Evolutionary conservation across 2,797 vertebrate species (phyloP).

Genomic region (Gephyroberyx darwinii): DNA sequence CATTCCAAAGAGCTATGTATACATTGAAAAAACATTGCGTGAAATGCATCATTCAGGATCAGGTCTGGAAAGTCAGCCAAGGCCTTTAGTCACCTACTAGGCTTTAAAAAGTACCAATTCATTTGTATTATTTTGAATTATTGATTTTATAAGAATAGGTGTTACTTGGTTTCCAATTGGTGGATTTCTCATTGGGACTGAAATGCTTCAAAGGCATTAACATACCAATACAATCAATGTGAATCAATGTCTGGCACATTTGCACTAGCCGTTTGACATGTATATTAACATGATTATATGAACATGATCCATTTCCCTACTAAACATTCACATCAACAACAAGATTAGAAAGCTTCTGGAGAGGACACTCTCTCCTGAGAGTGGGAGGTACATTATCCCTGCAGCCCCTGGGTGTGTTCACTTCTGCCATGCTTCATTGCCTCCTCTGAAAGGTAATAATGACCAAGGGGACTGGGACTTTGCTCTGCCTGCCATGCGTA

Average conservation of each 20-base stretch:
- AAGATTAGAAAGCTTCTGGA: slow-evolving; percentile 35
- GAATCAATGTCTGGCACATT: neutral
- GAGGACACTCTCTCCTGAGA: slow-evolving; percentile 65
- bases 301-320: slow-evolving; percentile 40
- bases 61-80: too few species aligned
- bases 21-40: neutral
- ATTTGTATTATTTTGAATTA: too few species aligned
- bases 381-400: slow-evolving; percentile 61
- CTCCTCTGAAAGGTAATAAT: slow-evolving; percentile 76
- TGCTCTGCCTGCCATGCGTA: slow-evolving; percentile 58
- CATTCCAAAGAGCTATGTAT: too few species aligned
- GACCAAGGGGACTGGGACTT: slow-evolving; percentile 67
- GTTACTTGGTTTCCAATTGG: too few species aligned
- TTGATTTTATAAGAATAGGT: too few species aligned
- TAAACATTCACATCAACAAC: slow-evolving; percentile 20
- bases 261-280: slow-evolving; percentile 3
- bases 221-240: slow-evolving; percentile 5
- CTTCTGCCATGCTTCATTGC: slow-evolving; percentile 65
- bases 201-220: too few species aligned
- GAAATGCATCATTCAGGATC: too few species aligned
- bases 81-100: too few species aligned
- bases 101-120: too few species aligned
- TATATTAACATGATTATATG: neutral
- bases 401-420: slow-evolving; percentile 63
- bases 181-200: too few species aligned